phyloP scores from a whole-genome alignment of 2,797 vertebrate genomes.

The Eurystomus glaucurus region DNA sequence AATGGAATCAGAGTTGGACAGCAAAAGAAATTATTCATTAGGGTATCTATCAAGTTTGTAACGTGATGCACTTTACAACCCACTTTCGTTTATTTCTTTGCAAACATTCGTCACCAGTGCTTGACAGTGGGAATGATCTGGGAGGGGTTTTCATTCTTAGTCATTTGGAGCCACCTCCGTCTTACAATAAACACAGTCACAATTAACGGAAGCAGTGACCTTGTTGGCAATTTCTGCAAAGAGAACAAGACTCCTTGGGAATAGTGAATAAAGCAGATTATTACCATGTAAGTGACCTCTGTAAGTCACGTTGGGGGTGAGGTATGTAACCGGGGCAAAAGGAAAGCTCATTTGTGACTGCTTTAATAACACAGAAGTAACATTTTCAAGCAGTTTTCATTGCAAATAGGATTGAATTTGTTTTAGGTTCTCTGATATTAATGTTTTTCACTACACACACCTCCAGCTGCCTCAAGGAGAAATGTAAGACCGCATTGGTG shows the following conservation, averaged over 20 bases:
- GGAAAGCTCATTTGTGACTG: not conserved
- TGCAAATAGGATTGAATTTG: not conserved
- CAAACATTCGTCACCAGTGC: fast-evolving
- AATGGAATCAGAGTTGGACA: not conserved
- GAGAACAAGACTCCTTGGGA: conserved; percentile 8
- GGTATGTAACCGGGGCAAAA: not conserved
- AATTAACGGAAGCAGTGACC: conserved; percentile 55
- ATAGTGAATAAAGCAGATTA: conserved; percentile 23
- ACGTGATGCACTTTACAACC: not conserved
- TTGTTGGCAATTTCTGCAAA: conserved; percentile 20
- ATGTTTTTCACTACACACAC: not conserved
- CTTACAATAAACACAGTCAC: conserved; percentile 42
- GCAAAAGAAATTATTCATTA: not conserved
- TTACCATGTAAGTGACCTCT: not conserved
- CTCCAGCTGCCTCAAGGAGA: not conserved
- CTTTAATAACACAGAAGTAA: not conserved
- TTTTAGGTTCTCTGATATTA: not conserved
- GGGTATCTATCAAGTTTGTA: not conserved
- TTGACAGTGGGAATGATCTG: not conserved
- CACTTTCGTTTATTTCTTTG: not conserved
- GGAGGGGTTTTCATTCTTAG: conserved; percentile 31
- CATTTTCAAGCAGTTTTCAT: not conserved
- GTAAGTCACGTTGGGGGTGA: not conserved
- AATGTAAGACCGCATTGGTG: not conserved
- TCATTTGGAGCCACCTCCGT: not conserved